phyloP scores from a whole-genome alignment of 1,140 invertebrate genomes.

The Vanessa atalanta region DNA sequence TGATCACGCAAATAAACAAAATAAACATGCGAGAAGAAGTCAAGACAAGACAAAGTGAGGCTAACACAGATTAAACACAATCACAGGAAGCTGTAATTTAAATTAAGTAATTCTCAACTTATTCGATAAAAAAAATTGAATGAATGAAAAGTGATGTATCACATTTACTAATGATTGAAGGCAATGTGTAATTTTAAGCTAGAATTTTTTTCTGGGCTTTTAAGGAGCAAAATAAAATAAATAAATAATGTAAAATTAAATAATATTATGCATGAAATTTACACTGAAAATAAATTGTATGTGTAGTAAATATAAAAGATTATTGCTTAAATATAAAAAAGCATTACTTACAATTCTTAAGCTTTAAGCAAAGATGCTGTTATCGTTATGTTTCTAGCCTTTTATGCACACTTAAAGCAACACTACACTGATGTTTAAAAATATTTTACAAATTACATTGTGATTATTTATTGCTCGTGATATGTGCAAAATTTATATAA shows the following conservation, averaged over 20 bases:
- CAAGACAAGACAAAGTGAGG: constrained; percentile 36
- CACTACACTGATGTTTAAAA: constrained; percentile 59
- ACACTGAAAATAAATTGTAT: too few relatives aligned
- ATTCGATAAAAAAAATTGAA: too few relatives aligned
- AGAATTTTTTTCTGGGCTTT: too few relatives aligned
- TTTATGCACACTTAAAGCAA: constrained; percentile 63
- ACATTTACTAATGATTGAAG: too few relatives aligned
- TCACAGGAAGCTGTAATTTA: constrained; percentile 10
- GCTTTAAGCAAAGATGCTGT: constrained; percentile 57
- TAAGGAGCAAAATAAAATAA: too few relatives aligned
- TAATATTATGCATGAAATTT: too few relatives aligned
- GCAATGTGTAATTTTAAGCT: too few relatives aligned
- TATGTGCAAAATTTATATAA: constrained; percentile 66
- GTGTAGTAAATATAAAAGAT: too few relatives aligned
- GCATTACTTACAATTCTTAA: constrained; percentile 51
- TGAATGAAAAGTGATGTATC: too few relatives aligned
- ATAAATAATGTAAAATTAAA: too few relatives aligned
- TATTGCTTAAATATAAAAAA: constrained; percentile 1
- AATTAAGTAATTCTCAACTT: too few relatives aligned
- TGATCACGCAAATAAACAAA: constrained; percentile 39
- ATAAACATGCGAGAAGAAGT: constrained; percentile 40
- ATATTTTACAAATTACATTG: constrained; percentile 75
- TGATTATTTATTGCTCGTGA: constrained; percentile 72
- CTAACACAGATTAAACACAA: constrained; percentile 26
- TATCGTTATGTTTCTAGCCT: constrained; percentile 38